Percentiles rank a stretch among this genome's conserved stretches.
phyloP scores from a whole-genome alignment of 2,113 vertebrate species.

The Daphoenositta chrysoptera region DNA sequence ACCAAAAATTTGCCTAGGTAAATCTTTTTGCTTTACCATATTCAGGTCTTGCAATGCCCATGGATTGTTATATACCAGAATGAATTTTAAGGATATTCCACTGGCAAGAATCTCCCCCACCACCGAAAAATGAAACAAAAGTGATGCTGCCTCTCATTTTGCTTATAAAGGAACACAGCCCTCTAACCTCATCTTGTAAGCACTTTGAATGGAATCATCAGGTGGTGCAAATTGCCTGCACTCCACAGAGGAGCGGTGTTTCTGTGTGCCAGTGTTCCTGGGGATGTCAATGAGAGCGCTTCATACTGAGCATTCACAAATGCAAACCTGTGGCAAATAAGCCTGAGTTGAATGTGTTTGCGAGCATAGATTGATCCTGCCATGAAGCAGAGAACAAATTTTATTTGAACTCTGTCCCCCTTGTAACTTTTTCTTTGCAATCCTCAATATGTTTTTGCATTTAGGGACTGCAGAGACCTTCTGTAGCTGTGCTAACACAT shows the following conservation, averaged over 20 bases:
- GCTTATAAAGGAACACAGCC: background rate
- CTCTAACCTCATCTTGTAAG: background rate
- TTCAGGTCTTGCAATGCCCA: background rate
- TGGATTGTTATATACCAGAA: background rate
- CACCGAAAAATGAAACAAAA: background rate
- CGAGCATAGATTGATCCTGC: background rate
- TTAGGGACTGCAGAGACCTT: slow-evolving; percentile 53
- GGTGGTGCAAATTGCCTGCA: background rate
- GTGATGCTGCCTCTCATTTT: background rate
- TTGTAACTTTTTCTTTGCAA: slow-evolving; percentile 50
- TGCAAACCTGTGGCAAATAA: background rate
- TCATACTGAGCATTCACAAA: background rate
- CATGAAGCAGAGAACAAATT: slow-evolving; percentile 18
- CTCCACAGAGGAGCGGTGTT: fast-evolving
- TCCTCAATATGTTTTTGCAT: slow-evolving; percentile 67
- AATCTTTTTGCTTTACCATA: background rate
- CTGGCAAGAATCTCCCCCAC: background rate
- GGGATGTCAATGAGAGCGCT: background rate
- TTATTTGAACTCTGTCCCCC: slow-evolving; percentile 45
- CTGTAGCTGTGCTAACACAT: slow-evolving; percentile 56
- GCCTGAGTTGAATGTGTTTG: background rate
- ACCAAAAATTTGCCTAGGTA: background rate
- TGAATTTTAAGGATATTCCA: background rate
- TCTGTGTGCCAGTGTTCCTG: background rate
- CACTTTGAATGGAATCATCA: background rate